These are phyloP conservation scores for Colletes latitarsis DNA, from an alignment of 1,140 invertebrate species.

Conservation along the genomic window DNA sequence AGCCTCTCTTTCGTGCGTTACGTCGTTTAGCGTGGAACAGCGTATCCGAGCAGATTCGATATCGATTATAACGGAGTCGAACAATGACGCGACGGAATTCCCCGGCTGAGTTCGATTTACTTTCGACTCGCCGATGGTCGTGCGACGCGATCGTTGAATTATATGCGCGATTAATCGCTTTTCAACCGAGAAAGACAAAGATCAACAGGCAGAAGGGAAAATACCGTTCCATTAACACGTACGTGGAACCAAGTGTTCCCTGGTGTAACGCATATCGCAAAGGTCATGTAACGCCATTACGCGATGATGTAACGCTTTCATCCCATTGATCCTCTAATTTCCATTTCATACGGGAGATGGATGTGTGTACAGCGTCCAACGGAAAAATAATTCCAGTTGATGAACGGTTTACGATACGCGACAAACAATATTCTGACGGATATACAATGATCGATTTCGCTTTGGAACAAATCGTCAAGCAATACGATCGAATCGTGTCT, in stretches of 20 bases:
- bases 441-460: neutral
- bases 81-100: slow-evolving; percentile 17
- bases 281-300: neutral
- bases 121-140: neutral
- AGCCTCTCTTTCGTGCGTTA: slow-evolving; percentile 37
- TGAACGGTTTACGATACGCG: too few relatives aligned
- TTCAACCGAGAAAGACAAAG: neutral
- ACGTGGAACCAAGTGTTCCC: too few relatives aligned
- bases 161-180: neutral
- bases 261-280: too few relatives aligned
- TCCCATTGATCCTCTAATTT: slow-evolving; percentile 7
- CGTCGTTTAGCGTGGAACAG: slow-evolving; percentile 11
- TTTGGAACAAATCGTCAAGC: too few relatives aligned
- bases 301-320: neutral
- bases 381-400: too few relatives aligned
- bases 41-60: slow-evolving; percentile 6
- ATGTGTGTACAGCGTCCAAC: too few relatives aligned
- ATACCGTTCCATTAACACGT: neutral
- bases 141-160: neutral
- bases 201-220: neutral
- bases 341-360: slow-evolving; percentile 21
- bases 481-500: too few relatives aligned
- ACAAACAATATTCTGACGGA: too few relatives aligned
- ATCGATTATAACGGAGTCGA: slow-evolving; percentile 28
- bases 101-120: slow-evolving; percentile 27